A percentile compares a stretch with the other conserved stretches of the same genome.
phyloP scores from a whole-genome alignment of 35 echinoderm and acorn worm genomes.

The Patiria miniata region DNA sequence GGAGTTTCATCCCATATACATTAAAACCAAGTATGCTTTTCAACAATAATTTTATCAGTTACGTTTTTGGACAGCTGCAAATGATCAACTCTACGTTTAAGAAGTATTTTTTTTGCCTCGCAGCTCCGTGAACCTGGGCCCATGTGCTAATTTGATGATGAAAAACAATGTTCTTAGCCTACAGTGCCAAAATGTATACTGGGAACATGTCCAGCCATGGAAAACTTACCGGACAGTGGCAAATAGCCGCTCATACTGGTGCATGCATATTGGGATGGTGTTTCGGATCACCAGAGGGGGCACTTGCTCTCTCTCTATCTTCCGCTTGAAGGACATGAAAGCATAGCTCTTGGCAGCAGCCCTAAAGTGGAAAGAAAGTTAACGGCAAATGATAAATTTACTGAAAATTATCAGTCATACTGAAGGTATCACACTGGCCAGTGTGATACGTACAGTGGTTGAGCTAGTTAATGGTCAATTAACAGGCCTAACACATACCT shows the following conservation, averaged over 20 bases:
- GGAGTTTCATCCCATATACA: too few relatives aligned
- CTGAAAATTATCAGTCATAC: too few relatives aligned
- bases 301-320: conserved; percentile 64
- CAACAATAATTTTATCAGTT: too few relatives aligned
- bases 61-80: too few relatives aligned
- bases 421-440: too few relatives aligned
- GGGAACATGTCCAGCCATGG: neutral
- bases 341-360: conserved; percentile 46
- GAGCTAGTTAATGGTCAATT: too few relatives aligned
- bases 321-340: conserved; percentile 55
- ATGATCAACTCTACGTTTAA: too few relatives aligned
- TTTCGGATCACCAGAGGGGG: conserved; percentile 59
- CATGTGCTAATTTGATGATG: neutral
- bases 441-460: too few relatives aligned
- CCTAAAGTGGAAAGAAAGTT: neutral
- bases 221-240: conserved; percentile 61
- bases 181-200: neutral
- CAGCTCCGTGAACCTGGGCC: too few relatives aligned
- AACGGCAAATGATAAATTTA: too few relatives aligned
- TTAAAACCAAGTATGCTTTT: too few relatives aligned
- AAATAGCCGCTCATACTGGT: conserved; percentile 68
- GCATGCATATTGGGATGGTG: conserved; percentile 81
- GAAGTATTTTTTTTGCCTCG: too few relatives aligned
- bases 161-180: neutral
- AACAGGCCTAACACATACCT: conserved; percentile 31